Evolutionary conservation across 1,140 invertebrate species (phyloP), one percentile per base, ranked within the genome.

Genomic region (Heterodera schachtii): DNA sequence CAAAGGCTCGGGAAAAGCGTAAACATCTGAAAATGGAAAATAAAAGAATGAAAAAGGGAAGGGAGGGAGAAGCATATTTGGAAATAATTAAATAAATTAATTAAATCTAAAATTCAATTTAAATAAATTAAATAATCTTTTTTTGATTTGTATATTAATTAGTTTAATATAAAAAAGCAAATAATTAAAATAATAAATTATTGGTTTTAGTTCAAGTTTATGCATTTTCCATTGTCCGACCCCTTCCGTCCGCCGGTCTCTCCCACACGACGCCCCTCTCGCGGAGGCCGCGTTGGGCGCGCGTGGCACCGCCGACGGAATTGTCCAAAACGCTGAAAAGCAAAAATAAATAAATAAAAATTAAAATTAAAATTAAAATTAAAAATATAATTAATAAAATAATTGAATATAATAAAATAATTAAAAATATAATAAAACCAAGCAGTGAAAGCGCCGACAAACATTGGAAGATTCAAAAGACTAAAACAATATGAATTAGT

Each of bases 361-460:
- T 21, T 47, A 31, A 7, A 11, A 74, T 19, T 13, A 74, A 57
- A n/a, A 57, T 75, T 19, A 75, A 11, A 52, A 11, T 52, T 52
- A 52, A 52, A 52, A 52, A 52, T 31, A 31, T 31, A 31, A 31
- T 31, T 31, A 31, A 31, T 31, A 31, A 31, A 31, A 31, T 31
- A 31, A 31, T 31, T 31, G 31, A 31, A 31, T 31, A 31, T 52
- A 52, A 52, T 52, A 64, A 21, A 64, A 16, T 64, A 64, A 19
- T 64, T 64, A 16, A 64, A 64, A 64, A 2, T n/a, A 64, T 19
- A 64, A 57, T 91, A 79, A 66, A 91, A 84, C 74, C 87, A 90
- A 19, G 90, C 90, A 52, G 89, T 78, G 16, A 90, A 71, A 41
- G 89, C 90, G 9, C 90, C 91, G 44, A 90, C 84, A 82, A 91